Evolutionary conservation across 2,797 vertebrate species (phyloP).

Genomic region (Urosaurus nigricauda): DNA sequence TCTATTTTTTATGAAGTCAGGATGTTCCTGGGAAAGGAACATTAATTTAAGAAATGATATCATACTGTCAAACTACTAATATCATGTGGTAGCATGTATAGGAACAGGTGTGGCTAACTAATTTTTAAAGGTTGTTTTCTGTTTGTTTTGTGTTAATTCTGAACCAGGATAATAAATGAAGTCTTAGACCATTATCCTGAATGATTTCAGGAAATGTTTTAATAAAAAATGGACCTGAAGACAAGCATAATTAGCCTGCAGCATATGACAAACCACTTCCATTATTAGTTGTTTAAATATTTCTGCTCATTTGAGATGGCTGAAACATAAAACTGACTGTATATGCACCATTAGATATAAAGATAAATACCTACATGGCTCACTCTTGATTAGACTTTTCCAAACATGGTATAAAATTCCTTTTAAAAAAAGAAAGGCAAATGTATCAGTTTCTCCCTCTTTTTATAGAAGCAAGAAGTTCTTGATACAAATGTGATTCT

Average conservation of each 20-base stretch:
- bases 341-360: neutral
- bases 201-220: slow-evolving; percentile 9
- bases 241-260: neutral
- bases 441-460: neutral
- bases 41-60: slow-evolving; percentile 27
- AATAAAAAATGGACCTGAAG: slow-evolving; percentile 12
- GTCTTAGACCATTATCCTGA: slow-evolving; percentile 12
- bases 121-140: neutral
- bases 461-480: slow-evolving; percentile 1
- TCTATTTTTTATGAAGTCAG: neutral
- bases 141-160: neutral
- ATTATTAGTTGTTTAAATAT: slow-evolving; percentile 24
- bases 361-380: slow-evolving; percentile 8
- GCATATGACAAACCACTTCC: slow-evolving; percentile 23
- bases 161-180: slow-evolving; percentile 3
- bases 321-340: slow-evolving; percentile 20
- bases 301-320: neutral
- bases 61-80: neutral
- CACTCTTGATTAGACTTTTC: neutral
- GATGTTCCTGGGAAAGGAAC: neutral
- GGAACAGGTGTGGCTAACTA: slow-evolving; percentile 4
- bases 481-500: neutral
- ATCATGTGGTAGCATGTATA: neutral
- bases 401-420: slow-evolving; percentile 25
- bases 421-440: neutral